Percentiles rank a stretch among this genome's conserved stretches.
phyloP scores from a whole-genome alignment of 2,113 vertebrate genomes.

The Progne subis region DNA sequence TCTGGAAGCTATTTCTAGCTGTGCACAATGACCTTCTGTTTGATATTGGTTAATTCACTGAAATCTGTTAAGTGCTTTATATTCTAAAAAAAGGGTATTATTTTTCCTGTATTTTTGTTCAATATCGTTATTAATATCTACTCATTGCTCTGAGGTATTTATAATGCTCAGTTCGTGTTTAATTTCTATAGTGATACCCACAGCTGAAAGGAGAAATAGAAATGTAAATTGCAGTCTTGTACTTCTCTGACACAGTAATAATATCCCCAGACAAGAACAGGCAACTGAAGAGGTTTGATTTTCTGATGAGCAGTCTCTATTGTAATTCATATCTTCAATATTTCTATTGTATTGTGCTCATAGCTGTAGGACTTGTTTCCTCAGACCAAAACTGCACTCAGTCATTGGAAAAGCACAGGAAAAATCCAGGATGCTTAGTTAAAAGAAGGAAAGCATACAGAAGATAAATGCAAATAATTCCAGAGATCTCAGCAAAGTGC shows the following conservation, averaged over 20 bases:
- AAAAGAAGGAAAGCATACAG: not conserved
- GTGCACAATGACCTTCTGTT: conserved; percentile 15
- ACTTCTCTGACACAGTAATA: not conserved
- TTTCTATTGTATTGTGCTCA: not conserved
- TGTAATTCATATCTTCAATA: not conserved
- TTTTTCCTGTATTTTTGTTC: conserved; percentile 21
- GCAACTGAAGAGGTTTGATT: not conserved
- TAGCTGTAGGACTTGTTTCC: not conserved
- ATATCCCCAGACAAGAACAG: not conserved
- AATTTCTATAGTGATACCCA: not conserved
- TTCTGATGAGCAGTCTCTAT: not conserved
- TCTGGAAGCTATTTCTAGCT: conserved; percentile 36
- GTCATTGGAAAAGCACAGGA: not conserved
- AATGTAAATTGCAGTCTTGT: not conserved
- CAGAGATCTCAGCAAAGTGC: not conserved
- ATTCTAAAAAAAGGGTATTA: conserved; percentile 30
- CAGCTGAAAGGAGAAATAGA: not conserved
- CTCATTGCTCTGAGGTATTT: not conserved
- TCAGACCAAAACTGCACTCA: not conserved
- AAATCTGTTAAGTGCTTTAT: not conserved
- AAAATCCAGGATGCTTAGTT: not conserved
- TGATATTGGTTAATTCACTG: conserved; percentile 51
- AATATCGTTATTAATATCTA: conserved; percentile 41
- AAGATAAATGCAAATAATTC: not conserved
- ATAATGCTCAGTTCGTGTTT: not conserved